A percentile compares a stretch with the other conserved stretches of the same genome.
phyloP scores from a whole-genome alignment of 2,797 vertebrate species.

The Myotis vivesi region DNA sequence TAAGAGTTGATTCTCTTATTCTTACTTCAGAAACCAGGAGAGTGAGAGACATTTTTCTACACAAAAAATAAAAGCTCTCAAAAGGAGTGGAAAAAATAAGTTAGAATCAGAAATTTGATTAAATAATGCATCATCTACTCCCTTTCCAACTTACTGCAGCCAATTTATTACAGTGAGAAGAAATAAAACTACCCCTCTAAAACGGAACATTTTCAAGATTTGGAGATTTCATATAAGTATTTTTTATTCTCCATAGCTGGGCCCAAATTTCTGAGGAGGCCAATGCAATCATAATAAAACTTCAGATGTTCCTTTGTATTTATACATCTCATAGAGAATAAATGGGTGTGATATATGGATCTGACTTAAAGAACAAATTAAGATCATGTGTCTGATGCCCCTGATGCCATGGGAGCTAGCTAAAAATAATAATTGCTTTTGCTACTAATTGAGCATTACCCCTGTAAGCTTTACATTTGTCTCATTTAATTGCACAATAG shows the following conservation, averaged over 20 bases:
- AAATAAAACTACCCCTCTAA: neutral
- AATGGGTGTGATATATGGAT: neutral
- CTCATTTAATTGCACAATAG: neutral
- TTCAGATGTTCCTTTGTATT: neutral
- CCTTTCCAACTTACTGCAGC: neutral
- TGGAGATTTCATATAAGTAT: neutral
- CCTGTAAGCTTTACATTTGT: neutral
- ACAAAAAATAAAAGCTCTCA: neutral
- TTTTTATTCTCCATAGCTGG: neutral
- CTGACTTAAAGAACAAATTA: neutral
- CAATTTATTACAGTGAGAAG: neutral
- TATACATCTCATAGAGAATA: neutral
- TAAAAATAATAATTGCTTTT: neutral
- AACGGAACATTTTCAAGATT: neutral
- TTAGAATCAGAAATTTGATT: neutral
- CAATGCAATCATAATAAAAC: neutral
- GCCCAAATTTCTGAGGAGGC: neutral
- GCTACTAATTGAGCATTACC: neutral
- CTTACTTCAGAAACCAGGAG: neutral
- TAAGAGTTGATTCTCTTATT: neutral
- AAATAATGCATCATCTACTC: neutral
- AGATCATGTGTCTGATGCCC: neutral
- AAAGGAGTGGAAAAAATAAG: neutral
- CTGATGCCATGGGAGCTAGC: neutral
- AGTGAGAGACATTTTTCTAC: neutral